Base-by-base conservation (phyloP, 2,797 vertebrate species). In the Liparis tanakae region DNA sequence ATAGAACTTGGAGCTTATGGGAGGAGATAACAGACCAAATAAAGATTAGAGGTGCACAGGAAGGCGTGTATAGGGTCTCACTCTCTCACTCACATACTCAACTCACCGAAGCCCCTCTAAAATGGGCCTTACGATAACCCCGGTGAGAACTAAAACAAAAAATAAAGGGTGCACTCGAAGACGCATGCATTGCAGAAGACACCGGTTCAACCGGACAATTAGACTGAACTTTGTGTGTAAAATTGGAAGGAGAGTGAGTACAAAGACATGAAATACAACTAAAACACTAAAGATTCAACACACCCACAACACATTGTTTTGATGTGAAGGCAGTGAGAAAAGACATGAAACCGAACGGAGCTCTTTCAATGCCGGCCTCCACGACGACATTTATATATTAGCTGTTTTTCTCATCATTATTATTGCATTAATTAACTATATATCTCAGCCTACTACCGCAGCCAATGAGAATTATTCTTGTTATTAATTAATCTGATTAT, bases 191-290 rank as follows among this genome's bases (percentile, higher is more conserved):
- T 56, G 18, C 18, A 51, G 7, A 7, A 20, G 39, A 44, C 10
- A 18, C 36, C 3, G 30, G 13, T 34, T 34, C 18, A 10, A 39
- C 14, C 12, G 25, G 17, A 57, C 1, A 10, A 56, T 8, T 33
- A 37, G 36, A 6, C 10, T 61, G 5, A 39, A 60, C 30, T 37
- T 34, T 2, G 13, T 36, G 22, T 43, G 50, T 12, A n/a, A 50
- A 48, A 34, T 3, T 22, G 4, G 62, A 53, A 50, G 41, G 10
- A 56, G 54, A 56, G 30, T 37, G 55, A 56, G 33, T 15, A 53
- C n/a, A 25, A 75, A 57, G 12, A 51, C 9, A 48, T n/a, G 14
- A 50, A 55, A 53, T 53, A 18, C 39, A 37, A 68, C 20, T 20
- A 3, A 50, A 46, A 72, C 14, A 54, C 13, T 5, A 39, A 79